Evolutionary conservation across 2,888 invertebrate genomes (phyloP).

Genomic region (Nysson spinosus): DNA sequence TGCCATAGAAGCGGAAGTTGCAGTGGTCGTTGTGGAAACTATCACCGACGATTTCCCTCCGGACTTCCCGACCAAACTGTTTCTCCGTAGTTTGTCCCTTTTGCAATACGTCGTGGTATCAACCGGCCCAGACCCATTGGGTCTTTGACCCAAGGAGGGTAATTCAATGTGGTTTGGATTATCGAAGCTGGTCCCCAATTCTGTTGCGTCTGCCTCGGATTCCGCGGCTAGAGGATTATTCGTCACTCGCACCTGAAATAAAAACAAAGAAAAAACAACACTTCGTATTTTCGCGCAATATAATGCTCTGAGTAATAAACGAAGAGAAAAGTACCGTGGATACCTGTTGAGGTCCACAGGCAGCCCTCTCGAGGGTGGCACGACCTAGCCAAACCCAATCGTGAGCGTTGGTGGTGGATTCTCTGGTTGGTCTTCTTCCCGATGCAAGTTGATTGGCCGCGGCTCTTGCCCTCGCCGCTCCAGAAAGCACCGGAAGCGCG

Average conservation of each 20-base stretch:
- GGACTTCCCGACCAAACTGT: conserved; percentile 61
- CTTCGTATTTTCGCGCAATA: too few species aligned
- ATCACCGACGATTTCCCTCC: conserved; percentile 46
- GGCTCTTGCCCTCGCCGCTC: conserved; percentile 80
- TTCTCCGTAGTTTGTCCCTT: conserved; percentile 77
- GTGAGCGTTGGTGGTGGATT: conserved; percentile 93
- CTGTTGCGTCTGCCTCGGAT: conserved; percentile 75
- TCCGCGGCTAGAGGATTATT: conserved; percentile 83
- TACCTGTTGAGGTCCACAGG: conserved; percentile 76
- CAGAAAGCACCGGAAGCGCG: conserved; percentile 78
- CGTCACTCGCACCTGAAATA: conserved; percentile 84
- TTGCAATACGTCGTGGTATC: conserved; percentile 87
- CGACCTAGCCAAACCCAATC: conserved; percentile 98
- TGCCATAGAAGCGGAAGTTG: conserved; percentile 50
- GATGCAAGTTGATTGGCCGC: conserved; percentile 80
- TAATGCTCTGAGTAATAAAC: too few species aligned
- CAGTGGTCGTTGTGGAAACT: conserved; percentile 45
- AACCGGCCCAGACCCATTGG: conserved; percentile 75
- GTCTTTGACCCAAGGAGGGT: conserved; percentile 78
- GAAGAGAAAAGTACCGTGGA: too few species aligned
- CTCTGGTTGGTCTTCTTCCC: conserved; percentile 82
- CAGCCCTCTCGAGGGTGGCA: conserved; percentile 82
- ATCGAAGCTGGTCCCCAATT: conserved; percentile 85
- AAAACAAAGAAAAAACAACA: too few species aligned
- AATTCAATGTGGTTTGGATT: conserved; percentile 86